phyloP scores from a whole-genome alignment of 1,140 invertebrate genomes.

The Neodiprion pinetum region DNA sequence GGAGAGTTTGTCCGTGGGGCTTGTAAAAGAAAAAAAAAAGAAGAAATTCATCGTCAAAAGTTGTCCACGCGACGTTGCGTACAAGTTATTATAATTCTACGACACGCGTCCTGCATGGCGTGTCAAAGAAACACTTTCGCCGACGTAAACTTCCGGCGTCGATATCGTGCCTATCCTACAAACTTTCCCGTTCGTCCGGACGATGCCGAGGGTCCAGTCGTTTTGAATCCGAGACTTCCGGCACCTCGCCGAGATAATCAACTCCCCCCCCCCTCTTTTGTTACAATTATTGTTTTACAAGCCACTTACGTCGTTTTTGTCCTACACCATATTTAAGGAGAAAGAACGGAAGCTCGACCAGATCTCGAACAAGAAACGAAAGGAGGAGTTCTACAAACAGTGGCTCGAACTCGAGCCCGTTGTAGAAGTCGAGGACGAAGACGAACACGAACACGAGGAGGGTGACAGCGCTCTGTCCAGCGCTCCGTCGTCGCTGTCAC shows the following conservation, averaged over 20 bases:
- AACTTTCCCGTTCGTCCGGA: not conserved
- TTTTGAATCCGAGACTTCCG: not conserved
- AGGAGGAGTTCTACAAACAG: constrained; percentile 54
- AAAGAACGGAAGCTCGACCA: constrained; percentile 57
- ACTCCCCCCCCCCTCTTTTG: not conserved
- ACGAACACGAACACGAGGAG: constrained; percentile 52
- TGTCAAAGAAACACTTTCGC: not conserved
- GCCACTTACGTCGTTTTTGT: not conserved
- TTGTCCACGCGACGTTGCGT: no score
- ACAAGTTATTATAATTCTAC: no score
- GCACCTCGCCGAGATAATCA: no score
- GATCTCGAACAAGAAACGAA: constrained; percentile 50
- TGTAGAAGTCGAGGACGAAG: constrained; percentile 54
- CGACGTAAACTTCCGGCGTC: not conserved
- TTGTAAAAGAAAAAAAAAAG: no score
- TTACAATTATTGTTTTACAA: constrained; percentile 9
- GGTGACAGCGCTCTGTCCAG: constrained; percentile 52
- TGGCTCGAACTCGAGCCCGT: constrained; percentile 55
- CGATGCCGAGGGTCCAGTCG: not conserved
- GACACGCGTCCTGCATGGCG: no score
- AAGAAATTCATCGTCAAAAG: no score
- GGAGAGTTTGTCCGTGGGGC: no score
- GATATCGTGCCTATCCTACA: not conserved
- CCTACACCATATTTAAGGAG: constrained; percentile 38
- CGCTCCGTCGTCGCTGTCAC: constrained; percentile 50